Conservation (phyloP, 2,888 invertebrate species). For the Sarcophaga variegata region DNA sequence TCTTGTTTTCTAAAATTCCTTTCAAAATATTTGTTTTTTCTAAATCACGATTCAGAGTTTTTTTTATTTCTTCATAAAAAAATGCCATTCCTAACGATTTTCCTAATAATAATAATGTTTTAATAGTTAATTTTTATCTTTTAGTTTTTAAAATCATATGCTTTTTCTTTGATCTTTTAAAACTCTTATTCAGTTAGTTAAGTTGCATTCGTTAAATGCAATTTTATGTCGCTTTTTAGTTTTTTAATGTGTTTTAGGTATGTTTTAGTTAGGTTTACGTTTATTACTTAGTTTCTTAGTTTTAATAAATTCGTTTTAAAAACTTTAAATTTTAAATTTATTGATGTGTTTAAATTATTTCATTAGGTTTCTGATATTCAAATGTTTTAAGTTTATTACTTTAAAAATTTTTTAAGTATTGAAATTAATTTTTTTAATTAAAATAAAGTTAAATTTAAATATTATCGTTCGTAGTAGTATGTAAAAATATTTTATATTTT, state of each 20-base stretch:
- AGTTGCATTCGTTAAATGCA: neutral
- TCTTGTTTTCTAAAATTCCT: neutral
- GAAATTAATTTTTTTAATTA: too few species aligned
- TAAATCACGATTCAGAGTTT: too few species aligned
- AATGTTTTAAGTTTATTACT: conserved; percentile 4
- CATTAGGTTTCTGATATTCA: conserved; percentile 3
- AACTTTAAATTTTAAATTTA: neutral
- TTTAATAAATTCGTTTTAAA: neutral
- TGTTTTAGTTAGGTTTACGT: neutral
- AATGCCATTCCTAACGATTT: too few species aligned
- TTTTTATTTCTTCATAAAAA: too few species aligned
- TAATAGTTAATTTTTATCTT: neutral
- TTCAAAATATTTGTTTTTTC: too few species aligned
- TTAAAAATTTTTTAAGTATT: too few species aligned
- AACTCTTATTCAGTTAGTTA: neutral
- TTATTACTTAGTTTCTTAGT: neutral
- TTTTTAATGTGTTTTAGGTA: neutral
- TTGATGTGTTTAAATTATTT: conserved; percentile 2
- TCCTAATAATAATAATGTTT: too few species aligned
- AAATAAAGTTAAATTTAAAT: too few species aligned
- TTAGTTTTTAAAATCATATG: too few species aligned
- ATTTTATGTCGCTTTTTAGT: neutral
- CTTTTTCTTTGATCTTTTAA: neutral
- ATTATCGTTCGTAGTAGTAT: neutral
- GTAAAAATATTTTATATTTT: neutral